phyloP scores from a whole-genome alignment of 2,888 invertebrate species.

The Agriotes lineatus region DNA sequence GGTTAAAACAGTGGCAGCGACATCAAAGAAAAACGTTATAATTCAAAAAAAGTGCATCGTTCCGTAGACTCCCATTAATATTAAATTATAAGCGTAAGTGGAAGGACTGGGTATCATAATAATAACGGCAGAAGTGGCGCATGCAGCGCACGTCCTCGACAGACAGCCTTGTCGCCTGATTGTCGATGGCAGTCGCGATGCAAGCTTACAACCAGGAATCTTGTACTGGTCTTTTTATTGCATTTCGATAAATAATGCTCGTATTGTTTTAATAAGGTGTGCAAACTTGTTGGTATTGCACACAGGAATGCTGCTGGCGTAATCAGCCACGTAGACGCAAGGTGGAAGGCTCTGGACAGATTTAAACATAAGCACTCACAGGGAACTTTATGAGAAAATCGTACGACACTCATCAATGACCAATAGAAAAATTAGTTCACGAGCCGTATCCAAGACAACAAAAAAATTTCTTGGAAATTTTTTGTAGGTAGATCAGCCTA shows the following conservation, averaged over 20 bases:
- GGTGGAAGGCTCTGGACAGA: too few relatives aligned
- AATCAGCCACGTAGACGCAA: too few relatives aligned
- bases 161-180: constrained; percentile 49
- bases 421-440: too few relatives aligned
- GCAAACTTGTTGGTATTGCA: background rate
- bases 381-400: too few relatives aligned
- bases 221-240: background rate
- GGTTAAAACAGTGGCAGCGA: too few relatives aligned
- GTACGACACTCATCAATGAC: too few relatives aligned
- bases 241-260: constrained; percentile 41
- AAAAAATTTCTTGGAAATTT: too few relatives aligned
- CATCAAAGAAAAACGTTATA: too few relatives aligned
- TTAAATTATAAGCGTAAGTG: background rate
- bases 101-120: background rate
- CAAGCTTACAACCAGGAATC: constrained; percentile 49
- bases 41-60: background rate
- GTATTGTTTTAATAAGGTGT: background rate
- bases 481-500: too few relatives aligned
- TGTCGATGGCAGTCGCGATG: constrained; percentile 49
- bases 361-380: too few relatives aligned
- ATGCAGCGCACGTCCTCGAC: constrained; percentile 47
- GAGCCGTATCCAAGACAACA: too few relatives aligned
- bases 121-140: background rate
- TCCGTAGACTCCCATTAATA: background rate
- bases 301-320: too few relatives aligned